Evolutionary conservation across 2,797 vertebrate species (phyloP), one percentile per base, ranked within the genome.

Genomic region (Ispidina lecontei): DNA sequence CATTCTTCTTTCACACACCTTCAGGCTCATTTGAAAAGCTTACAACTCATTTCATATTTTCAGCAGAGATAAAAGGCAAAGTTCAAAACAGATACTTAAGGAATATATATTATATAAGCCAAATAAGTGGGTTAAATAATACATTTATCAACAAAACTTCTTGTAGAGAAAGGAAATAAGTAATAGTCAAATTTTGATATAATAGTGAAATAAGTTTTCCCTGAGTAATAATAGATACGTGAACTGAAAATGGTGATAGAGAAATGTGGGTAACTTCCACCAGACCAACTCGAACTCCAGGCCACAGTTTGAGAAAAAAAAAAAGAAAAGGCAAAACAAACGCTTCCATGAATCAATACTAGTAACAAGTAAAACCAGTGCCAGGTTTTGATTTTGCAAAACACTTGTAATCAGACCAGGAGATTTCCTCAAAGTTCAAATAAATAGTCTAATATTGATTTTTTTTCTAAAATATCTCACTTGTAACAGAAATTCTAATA

Each of bases 381-480:
- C 14, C 49, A 80, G 41, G 69, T 9, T 74, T 67, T 52, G 44
- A 46, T 85, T 89, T 46, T 75, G 19, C 51, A 75, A 69, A 93
- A 46, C 52, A 26, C 14, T 35, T 33, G 5, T n/a, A 63, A 76
- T 70, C 43, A 84, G 39, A 46, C 2, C 17, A 25, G 4, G 33
- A 80, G 28, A 12, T 65, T 33, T 58, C 31, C 80, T 78, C 41
- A 35, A 19, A 75, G 41, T 73, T 86, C 60, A 84, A 46, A 89
- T 71, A 59, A 81, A 70, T 89, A 91, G 70, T 90, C 64, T 39
- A 28, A 59, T 33, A 90, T 70, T 79, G 84, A 84, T 87, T 79
- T 73, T 31, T 28, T 28, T 52, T 82, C 58, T 60, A 56, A 84
- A 84, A 60, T 46, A 63, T 4, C 60, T 72, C 26, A 44, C 39